These are phyloP conservation scores for Boulengeromyrus knoepffleri DNA, from an alignment of 2,113 vertebrate species.

Conservation along the genomic window DNA sequence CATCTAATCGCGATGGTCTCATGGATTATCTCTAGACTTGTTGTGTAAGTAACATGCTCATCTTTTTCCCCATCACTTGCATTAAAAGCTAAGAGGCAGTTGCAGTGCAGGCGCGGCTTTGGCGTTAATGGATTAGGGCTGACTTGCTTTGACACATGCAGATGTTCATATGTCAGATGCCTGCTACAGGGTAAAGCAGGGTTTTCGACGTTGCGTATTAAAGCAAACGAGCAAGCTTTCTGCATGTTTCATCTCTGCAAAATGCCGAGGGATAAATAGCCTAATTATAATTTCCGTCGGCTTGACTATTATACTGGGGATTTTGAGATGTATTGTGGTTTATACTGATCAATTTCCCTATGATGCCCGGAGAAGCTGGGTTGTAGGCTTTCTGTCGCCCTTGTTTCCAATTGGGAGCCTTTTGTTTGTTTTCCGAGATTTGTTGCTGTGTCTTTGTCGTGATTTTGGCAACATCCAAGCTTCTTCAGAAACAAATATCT, in stretches of 20 bases:
- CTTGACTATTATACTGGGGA: not conserved
- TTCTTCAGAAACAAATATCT: not conserved
- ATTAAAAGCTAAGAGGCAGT: not conserved
- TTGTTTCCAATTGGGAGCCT: not conserved
- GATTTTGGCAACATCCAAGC: not conserved
- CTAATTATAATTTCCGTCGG: not conserved
- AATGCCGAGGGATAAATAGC: not conserved
- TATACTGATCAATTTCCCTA: not conserved
- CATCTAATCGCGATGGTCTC: constrained; percentile 86
- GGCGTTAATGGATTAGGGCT: not conserved
- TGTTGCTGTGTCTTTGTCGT: not conserved
- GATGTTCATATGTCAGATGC: not conserved
- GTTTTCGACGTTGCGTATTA: not conserved
- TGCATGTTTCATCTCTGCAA: not conserved
- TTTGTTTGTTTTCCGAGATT: not conserved
- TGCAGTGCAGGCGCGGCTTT: not conserved
- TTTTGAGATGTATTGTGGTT: not conserved
- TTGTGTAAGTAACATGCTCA: constrained; percentile 79
- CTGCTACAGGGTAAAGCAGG: not conserved
- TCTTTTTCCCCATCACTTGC: not conserved
- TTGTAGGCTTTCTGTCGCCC: not conserved
- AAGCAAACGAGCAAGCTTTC: not conserved
- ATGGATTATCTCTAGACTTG: constrained; percentile 97
- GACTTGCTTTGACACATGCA: not conserved
- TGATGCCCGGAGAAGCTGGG: not conserved